Conservation (phyloP, 2,888 invertebrate genomes). For the Ctenicera cuprea region DNA sequence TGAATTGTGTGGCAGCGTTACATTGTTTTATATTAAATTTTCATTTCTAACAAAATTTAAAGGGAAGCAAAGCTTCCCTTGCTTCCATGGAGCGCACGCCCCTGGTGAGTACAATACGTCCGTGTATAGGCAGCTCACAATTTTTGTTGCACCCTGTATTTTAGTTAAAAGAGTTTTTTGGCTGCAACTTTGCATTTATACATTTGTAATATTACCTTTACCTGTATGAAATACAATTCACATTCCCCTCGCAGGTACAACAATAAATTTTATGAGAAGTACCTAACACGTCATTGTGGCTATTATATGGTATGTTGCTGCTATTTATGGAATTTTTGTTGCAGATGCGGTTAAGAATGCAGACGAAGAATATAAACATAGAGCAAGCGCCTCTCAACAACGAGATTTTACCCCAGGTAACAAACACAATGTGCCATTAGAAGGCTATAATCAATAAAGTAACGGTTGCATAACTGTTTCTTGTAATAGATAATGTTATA, state of each 20-base stretch:
- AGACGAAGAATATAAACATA: constrained; percentile 79
- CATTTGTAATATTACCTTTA: constrained; percentile 1
- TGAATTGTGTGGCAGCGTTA: too few species aligned
- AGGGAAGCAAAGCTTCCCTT: too few species aligned
- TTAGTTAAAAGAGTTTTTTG: too few species aligned
- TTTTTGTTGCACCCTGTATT: too few species aligned
- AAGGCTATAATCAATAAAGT: neutral
- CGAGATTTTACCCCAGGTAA: constrained; percentile 52
- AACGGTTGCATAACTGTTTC: too few species aligned
- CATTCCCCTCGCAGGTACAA: neutral
- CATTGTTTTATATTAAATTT: too few species aligned
- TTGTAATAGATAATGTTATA: too few species aligned
- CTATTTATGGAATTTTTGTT: constrained; percentile 57
- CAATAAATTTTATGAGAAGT: neutral
- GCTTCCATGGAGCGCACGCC: too few species aligned
- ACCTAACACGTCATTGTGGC: neutral
- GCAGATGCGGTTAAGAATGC: constrained; percentile 72
- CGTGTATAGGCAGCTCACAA: too few species aligned
- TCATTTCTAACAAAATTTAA: too few species aligned
- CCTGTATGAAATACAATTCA: neutral
- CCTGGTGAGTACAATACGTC: too few species aligned
- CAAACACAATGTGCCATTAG: neutral
- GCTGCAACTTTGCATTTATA: neutral
- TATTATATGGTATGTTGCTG: neutral
- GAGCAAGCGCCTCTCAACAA: constrained; percentile 72